Evolutionary conservation across 2,888 invertebrate genomes (phyloP).

Genomic region (Anarsia innoxiella): DNA sequence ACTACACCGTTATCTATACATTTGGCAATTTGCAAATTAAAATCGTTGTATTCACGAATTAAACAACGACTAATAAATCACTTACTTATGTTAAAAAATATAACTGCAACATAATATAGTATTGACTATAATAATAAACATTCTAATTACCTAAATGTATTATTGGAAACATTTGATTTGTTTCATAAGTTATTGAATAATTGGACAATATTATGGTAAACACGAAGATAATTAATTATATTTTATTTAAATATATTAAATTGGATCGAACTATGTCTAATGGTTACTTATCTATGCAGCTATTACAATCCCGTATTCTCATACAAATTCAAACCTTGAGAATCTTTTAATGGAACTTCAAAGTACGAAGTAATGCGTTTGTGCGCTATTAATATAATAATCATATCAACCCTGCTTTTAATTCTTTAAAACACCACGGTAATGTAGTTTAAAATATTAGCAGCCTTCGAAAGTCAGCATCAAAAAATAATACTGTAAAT

Average conservation of each 20-base stretch:
- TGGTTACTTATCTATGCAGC: no score
- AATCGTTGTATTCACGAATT: conserved; percentile 28
- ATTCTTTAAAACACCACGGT: conserved; percentile 28
- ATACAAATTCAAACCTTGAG: no score
- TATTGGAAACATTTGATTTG: neutral
- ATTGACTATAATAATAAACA: no score
- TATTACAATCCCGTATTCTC: no score
- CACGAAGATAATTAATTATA: conserved; percentile 26
- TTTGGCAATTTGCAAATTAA: conserved; percentile 34
- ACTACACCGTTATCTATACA: conserved; percentile 36
- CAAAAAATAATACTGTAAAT: conserved; percentile 29
- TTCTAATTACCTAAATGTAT: neutral
- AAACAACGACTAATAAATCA: conserved; percentile 9
- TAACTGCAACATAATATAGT: no score
- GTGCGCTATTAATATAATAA: conserved; percentile 49
- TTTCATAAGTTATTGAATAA: conserved; percentile 21
- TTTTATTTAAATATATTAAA: conserved; percentile 27
- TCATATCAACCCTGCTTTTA: conserved; percentile 49
- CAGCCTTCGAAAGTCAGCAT: conserved; percentile 25
- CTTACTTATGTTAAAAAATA: neutral
- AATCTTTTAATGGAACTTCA: conserved; percentile 24
- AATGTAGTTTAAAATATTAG: conserved; percentile 24
- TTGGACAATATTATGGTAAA: conserved; percentile 32
- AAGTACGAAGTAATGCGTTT: conserved; percentile 29
- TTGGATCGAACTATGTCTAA: conserved; percentile 34